A percentile compares a stretch with the other conserved stretches of the same genome.
These are phyloP conservation scores for Capitulum mitella DNA, from an alignment of 2,888 invertebrate genomes.

Conservation along the genomic window DNA sequence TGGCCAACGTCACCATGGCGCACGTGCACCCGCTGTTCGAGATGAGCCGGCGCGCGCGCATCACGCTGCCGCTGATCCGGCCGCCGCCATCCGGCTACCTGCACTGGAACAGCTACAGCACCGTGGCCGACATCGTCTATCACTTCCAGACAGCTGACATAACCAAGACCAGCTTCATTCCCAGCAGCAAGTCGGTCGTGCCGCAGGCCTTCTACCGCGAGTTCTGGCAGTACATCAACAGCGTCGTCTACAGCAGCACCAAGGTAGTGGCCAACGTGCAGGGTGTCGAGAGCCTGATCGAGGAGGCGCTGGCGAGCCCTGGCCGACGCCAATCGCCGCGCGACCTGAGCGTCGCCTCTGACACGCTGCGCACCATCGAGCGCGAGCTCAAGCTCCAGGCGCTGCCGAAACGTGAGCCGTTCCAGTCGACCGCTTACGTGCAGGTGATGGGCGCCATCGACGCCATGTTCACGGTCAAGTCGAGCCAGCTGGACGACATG, in stretches of 20 bases:
- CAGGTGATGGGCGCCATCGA: not conserved
- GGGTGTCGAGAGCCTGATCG: not conserved
- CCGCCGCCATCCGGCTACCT: not conserved
- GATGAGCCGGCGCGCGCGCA: slow-evolving; percentile 26
- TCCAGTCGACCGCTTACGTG: not conserved
- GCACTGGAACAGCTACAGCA: not conserved
- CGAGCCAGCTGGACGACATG: no score
- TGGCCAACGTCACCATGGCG: slow-evolving; percentile 37
- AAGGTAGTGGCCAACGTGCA: not conserved
- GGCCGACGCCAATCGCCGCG: not conserved
- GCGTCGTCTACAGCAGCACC: not conserved
- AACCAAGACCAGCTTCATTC: not conserved
- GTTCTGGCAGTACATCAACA: slow-evolving; percentile 7
- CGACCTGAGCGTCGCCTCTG: not conserved
- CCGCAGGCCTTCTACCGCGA: not conserved
- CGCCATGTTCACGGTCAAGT: not conserved
- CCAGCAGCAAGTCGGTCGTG: not conserved
- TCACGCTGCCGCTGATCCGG: not conserved
- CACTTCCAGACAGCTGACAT: not conserved
- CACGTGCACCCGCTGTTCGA: slow-evolving; percentile 25
- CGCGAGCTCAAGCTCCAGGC: not conserved
- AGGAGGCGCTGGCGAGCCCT: no score
- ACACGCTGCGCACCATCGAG: not conserved
- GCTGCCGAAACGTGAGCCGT: not conserved
- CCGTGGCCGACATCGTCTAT: not conserved